Conservation (phyloP, 2,113 vertebrate genomes). For the Platichthys flesus region DNA sequence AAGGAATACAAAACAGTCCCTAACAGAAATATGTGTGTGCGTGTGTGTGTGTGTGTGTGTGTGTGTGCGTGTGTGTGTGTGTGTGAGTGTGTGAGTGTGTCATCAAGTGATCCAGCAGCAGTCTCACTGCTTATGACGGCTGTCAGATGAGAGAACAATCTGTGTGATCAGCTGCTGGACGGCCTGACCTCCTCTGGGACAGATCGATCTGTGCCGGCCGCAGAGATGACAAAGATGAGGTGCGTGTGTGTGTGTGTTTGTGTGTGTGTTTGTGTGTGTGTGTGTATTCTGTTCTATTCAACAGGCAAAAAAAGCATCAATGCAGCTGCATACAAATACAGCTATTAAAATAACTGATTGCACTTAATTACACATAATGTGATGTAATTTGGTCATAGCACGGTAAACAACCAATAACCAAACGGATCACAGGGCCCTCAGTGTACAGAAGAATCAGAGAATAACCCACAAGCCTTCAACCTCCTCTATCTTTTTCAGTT, state of each 20-base stretch:
- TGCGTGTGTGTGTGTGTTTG: neutral
- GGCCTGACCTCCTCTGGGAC: slow-evolving; percentile 22
- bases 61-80: neutral
- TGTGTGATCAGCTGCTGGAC: slow-evolving; percentile 62
- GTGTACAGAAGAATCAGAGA: neutral
- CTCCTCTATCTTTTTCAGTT: neutral
- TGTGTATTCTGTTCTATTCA: neutral
- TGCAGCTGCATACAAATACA: neutral
- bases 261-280: neutral
- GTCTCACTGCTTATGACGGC: slow-evolving; percentile 45
- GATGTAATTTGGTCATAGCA: neutral
- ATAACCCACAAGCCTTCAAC: neutral
- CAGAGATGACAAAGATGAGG: slow-evolving; percentile 1
- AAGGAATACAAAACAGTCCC: too few species aligned
- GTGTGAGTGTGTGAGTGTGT: slow-evolving; percentile 18
- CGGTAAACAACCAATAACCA: neutral
- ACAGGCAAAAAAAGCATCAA: neutral
- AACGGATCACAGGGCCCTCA: neutral
- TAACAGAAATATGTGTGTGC: too few species aligned
- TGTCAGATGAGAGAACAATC: slow-evolving; percentile 60
- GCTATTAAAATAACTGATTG: neutral
- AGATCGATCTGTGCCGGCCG: slow-evolving; percentile 40
- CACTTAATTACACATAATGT: neutral
- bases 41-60: neutral
- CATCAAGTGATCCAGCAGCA: slow-evolving; percentile 52